A percentile compares a stretch with the other conserved stretches of the same genome.
Evolutionary conservation across 2,797 vertebrate species (phyloP).

Genomic region (Coluber constrictor): DNA sequence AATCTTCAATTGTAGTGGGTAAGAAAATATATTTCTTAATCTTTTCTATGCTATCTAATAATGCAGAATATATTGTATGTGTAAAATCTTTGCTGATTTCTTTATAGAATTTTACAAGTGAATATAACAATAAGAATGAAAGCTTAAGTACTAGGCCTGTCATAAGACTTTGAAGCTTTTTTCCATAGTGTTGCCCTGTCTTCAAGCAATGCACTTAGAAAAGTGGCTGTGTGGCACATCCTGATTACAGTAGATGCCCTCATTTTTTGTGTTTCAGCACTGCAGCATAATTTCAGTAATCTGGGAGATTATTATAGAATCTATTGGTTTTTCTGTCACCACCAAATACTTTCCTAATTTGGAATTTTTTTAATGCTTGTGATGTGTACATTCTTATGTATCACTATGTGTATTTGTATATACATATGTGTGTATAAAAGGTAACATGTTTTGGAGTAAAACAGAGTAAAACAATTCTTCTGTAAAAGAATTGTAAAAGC

Average conservation of each 20-base stretch:
- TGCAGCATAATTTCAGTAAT: neutral
- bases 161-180: neutral
- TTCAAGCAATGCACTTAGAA: neutral
- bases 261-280: neutral
- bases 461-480: neutral
- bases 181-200: neutral
- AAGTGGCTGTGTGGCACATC: neutral
- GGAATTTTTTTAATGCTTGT: neutral
- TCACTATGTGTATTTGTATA: neutral
- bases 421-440: neutral
- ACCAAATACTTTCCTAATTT: neutral
- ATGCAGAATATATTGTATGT: neutral
- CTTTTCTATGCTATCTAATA: neutral
- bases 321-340: neutral
- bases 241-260: neutral
- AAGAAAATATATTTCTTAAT: conserved; percentile 57
- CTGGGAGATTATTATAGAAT: neutral
- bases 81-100: neutral
- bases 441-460: neutral
- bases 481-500: neutral
- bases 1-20: conserved; percentile 79
- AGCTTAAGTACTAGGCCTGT: neutral
- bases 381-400: neutral
- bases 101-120: neutral
- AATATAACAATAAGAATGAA: neutral